phyloP scores from a whole-genome alignment of 2,888 invertebrate genomes.

The Drosophila austrosaltans region DNA sequence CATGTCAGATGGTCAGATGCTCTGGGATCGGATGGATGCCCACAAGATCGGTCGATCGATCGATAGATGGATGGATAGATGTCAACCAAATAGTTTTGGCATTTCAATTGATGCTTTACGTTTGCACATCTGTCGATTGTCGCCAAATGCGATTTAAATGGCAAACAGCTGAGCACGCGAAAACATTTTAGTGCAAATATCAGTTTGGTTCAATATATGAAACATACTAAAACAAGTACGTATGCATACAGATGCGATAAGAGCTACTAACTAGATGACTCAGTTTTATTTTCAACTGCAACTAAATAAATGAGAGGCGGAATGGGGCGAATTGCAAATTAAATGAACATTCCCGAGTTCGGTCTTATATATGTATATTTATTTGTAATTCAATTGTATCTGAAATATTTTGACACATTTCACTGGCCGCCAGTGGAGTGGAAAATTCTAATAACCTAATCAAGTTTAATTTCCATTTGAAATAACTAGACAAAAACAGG shows the following conservation, averaged over 20 bases:
- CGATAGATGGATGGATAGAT: neutral
- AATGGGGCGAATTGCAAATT: neutral
- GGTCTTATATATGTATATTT: neutral
- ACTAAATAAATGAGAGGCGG: no score
- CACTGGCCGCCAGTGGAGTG: constrained; percentile 25
- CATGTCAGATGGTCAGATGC: constrained; percentile 18
- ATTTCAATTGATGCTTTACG: constrained; percentile 54
- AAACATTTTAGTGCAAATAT: constrained; percentile 42
- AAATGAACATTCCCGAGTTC: neutral
- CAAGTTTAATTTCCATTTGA: constrained; percentile 37
- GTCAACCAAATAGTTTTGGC: constrained; percentile 59
- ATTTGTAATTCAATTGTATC: neutral
- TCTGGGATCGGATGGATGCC: neutral
- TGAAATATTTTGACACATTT: constrained; percentile 34
- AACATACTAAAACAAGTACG: neutral
- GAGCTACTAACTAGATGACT: no score
- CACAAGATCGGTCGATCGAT: no score
- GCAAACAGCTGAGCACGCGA: constrained; percentile 39
- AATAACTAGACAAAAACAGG: neutral
- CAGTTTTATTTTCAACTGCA: no score
- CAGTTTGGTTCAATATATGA: constrained; percentile 25
- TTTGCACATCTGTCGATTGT: constrained; percentile 64
- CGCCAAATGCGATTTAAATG: constrained; percentile 41
- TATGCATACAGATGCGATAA: neutral
- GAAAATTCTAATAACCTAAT: constrained; percentile 30